These are phyloP conservation scores for Andrena chrysosceles DNA, from an alignment of 2,888 invertebrate genomes.

Conservation along the genomic window DNA sequence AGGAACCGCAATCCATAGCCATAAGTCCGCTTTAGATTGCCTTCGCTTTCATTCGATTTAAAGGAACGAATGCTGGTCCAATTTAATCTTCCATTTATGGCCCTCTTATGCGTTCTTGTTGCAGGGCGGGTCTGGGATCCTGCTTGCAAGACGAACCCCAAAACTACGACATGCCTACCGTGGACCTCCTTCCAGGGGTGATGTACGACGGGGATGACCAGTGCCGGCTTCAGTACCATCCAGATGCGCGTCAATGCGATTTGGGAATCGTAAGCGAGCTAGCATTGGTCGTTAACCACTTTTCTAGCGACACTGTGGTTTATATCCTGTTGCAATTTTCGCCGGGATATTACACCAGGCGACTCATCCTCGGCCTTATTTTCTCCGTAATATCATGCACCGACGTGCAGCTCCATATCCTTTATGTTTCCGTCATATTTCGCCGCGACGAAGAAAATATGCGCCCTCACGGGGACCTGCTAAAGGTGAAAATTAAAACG, in stretches of 20 bases:
- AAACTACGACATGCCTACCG: conserved; percentile 77
- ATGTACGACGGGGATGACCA: conserved; percentile 87
- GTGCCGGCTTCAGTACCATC: conserved; percentile 86
- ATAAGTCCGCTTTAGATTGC: background rate
- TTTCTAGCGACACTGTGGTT: background rate
- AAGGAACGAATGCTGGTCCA: background rate
- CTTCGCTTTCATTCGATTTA: background rate
- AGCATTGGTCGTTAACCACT: background rate
- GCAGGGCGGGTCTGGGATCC: conserved; percentile 86
- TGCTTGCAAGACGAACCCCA: conserved; percentile 87
- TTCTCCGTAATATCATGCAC: conserved; percentile 35
- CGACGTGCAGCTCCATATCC: background rate
- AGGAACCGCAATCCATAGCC: conserved; percentile 68
- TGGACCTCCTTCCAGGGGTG: conserved; percentile 84
- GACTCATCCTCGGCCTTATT: conserved; percentile 26
- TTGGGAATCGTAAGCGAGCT: conserved; percentile 78
- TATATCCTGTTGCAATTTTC: conserved; percentile 21
- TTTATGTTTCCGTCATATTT: conserved; percentile 44
- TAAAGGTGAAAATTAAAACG: conserved; percentile 5
- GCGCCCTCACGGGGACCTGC: background rate
- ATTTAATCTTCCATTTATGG: background rate
- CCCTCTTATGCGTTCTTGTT: background rate
- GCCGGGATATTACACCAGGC: conserved; percentile 9
- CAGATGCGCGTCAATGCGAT: conserved; percentile 84
- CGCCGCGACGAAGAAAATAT: conserved; percentile 21